Evolutionary conservation across 2,888 invertebrate species (phyloP), one percentile per base, ranked within the genome.

Genomic region (Ephialtes manifestator): DNA sequence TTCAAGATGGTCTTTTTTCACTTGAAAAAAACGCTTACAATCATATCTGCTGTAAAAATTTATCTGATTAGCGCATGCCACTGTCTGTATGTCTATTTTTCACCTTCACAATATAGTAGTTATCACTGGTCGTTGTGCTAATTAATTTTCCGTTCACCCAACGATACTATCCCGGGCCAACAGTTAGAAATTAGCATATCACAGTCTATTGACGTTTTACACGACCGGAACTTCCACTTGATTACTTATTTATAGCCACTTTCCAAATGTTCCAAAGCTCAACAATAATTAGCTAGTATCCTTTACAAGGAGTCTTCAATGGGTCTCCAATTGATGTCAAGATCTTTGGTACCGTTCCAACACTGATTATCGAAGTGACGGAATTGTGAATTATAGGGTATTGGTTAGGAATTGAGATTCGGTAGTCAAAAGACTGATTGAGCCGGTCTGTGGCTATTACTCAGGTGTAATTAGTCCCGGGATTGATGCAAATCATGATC

Each of bases 401-500:
- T 46, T 0, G 31, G 24, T 20, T 48, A 2, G 55, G 24, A 15
- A n/a, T 35, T 53, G 3, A n/a, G 20, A 31, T 24, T 31, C 10
- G 15, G 46, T 13, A 55, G 71, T 79, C 83, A 71, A 71, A 39
- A 35, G 28, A 71, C 24, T 71, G 18, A 84, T 71, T 75, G 70
- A 53, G 68, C 18, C 18, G 60, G 13, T 46, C 20, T 20, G 18
- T 15, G 39, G n/a, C 13, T 53, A n/a, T 65, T 67, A 39, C 20
- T 35, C 39, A 4, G 28, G 35, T 55, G 46, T 60, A 76, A 84
- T 84, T 84, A 84, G 15, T 58, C 18, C 8, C 31, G 24, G 8
- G 7, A 68, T 39, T 20, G 31, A 58, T 28, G 74, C 55, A 13
- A 51, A n/a, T 31, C 18, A 13, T 46, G 55, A 58, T 28, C 28